phyloP scores from a whole-genome alignment of 2,113 vertebrate genomes.

The Phalacrocorax aristotelis region DNA sequence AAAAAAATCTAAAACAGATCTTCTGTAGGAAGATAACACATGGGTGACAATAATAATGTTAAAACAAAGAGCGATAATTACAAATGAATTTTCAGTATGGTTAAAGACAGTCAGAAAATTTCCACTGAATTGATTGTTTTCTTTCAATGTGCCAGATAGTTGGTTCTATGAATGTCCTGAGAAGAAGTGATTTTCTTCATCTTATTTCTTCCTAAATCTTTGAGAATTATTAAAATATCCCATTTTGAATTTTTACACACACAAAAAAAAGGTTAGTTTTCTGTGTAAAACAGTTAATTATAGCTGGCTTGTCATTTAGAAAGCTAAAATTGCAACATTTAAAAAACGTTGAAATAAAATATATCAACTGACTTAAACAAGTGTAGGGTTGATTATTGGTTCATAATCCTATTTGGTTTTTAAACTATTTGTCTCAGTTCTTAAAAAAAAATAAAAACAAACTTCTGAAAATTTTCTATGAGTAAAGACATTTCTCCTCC shows the following conservation, averaged over 20 bases:
- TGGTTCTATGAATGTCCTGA: neutral
- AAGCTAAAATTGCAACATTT: neutral
- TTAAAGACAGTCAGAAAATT: neutral
- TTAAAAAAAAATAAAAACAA: neutral
- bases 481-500: neutral
- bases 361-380: neutral
- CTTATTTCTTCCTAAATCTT: neutral
- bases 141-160: neutral
- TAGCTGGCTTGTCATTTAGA: neutral
- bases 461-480: neutral
- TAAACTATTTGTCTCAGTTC: neutral
- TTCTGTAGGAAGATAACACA: neutral
- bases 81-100: neutral
- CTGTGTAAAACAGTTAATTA: neutral
- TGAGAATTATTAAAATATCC: neutral
- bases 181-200: neutral
- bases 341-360: neutral
- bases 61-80: neutral
- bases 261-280: neutral
- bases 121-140: neutral
- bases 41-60: neutral
- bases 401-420: neutral
- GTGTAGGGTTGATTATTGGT: neutral
- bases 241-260: neutral
- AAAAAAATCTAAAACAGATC: neutral